These are phyloP conservation scores for Lithosia quadra DNA, from an alignment of 2,888 invertebrate species.

Conservation along the genomic window DNA sequence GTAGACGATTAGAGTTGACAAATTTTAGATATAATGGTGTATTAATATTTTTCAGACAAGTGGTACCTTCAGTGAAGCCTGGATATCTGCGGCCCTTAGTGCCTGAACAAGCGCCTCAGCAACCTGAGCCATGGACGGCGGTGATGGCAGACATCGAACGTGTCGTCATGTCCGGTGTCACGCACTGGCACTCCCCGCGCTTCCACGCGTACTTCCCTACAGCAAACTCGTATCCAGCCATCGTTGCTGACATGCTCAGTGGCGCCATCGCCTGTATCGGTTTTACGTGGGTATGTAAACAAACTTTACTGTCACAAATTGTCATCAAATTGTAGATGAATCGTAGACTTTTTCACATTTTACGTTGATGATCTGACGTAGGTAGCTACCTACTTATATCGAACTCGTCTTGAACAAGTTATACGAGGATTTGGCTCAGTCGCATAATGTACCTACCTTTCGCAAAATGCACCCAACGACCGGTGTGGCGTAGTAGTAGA, in stretches of 20 bases:
- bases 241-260: conserved; percentile 97
- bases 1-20: no score
- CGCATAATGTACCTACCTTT: no score
- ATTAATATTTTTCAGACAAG: conserved; percentile 88
- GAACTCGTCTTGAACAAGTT: neutral
- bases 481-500: no score
- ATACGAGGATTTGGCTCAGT: no score
- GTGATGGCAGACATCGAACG: conserved; percentile 97
- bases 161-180: conserved; percentile 99
- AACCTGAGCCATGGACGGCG: conserved; percentile 95
- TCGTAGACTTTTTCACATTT: no score
- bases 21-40: neutral
- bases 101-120: conserved; percentile 93
- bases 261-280: conserved; percentile 98
- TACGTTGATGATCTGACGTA: neutral
- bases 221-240: conserved; percentile 96
- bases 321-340: neutral
- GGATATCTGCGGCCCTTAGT: conserved; percentile 96
- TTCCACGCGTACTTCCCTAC: conserved; percentile 99
- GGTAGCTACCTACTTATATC: no score
- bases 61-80: conserved; percentile 96
- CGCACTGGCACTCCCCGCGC: conserved; percentile 98
- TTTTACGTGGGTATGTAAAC: conserved; percentile 94
- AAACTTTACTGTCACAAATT: neutral
- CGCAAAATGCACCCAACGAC: no score